phyloP scores from a whole-genome alignment of 2,888 invertebrate species.

The Lycocerus yunnanus region DNA sequence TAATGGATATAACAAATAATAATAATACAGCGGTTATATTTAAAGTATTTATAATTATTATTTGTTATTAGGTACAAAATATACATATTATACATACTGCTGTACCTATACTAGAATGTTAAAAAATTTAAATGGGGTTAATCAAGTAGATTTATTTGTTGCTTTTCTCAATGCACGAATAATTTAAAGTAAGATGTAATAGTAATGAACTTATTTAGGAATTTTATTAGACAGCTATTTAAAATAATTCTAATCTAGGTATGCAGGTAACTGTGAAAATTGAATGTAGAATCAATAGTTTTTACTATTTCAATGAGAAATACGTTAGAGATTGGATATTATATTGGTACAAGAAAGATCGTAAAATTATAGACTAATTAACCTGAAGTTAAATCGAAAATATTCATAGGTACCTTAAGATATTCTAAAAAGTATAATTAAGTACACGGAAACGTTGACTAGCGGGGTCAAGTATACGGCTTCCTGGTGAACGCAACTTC shows the following conservation, averaged over 20 bases:
- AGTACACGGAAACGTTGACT: background rate
- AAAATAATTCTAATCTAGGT: background rate
- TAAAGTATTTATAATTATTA: background rate
- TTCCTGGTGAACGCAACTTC: background rate
- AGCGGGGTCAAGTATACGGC: background rate
- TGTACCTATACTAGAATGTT: no score
- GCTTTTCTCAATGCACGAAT: background rate
- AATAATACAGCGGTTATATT: background rate
- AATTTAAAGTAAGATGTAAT: background rate
- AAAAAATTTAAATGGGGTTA: background rate
- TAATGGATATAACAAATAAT: no score
- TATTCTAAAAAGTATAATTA: background rate
- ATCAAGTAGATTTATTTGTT: background rate
- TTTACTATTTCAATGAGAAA: background rate
- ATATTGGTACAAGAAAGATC: background rate
- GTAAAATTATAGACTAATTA: background rate
- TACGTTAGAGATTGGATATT: no score
- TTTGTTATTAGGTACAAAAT: background rate
- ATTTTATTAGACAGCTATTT: background rate
- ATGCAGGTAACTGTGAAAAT: background rate
- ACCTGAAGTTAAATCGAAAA: background rate
- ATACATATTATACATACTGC: no score
- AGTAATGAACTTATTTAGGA: background rate
- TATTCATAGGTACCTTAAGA: background rate
- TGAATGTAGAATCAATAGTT: background rate